Evolutionary conservation across 2,888 invertebrate species (phyloP), one percentile per base, ranked within the genome.

Genomic region (Pollenia griseotomentosa): DNA sequence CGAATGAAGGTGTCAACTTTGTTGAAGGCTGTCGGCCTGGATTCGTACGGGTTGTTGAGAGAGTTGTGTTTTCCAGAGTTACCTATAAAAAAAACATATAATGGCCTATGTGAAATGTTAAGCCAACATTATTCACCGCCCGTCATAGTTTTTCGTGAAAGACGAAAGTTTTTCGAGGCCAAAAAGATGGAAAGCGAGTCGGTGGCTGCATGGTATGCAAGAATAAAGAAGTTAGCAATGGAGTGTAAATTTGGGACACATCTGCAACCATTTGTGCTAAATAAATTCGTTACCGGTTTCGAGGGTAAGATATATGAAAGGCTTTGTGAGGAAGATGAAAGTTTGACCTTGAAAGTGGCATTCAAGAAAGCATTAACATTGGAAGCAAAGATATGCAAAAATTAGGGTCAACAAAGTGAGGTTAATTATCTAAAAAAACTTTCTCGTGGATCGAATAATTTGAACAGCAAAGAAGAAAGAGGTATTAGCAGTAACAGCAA

Each of bases 141-240:
- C n/a, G n/a, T n/a, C n/a, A n/a, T n/a, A n/a, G n/a, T n/a, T n/a
- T n/a, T n/a, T n/a, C n/a, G n/a, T n/a, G n/a, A n/a, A n/a, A n/a
- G n/a, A n/a, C n/a, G n/a, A n/a, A n/a, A n/a, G n/a, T n/a, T n/a
- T n/a, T n/a, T n/a, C n/a, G n/a, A n/a, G n/a, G n/a, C n/a, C n/a
- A n/a, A n/a, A n/a, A n/a, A n/a, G n/a, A n/a, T n/a, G n/a, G n/a
- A n/a, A n/a, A n/a, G n/a, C n/a, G n/a, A n/a, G n/a, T n/a, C n/a
- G n/a, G n/a, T n/a, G n/a, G n/a, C 70, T 12, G 59, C 2, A 19
- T 79, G 79, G 79, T 53, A 70, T 51, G 70, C 79, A 33, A 44
- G 59, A 11, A 5, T 83, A 10, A 79, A 78, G 19, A 78, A 57
- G n/a, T 42, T 77, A 12, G 71, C 83, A 70, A 79, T 70, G 63